Evolutionary conservation across 2,797 vertebrate species (phyloP).

Genomic region (Carapus acus): DNA sequence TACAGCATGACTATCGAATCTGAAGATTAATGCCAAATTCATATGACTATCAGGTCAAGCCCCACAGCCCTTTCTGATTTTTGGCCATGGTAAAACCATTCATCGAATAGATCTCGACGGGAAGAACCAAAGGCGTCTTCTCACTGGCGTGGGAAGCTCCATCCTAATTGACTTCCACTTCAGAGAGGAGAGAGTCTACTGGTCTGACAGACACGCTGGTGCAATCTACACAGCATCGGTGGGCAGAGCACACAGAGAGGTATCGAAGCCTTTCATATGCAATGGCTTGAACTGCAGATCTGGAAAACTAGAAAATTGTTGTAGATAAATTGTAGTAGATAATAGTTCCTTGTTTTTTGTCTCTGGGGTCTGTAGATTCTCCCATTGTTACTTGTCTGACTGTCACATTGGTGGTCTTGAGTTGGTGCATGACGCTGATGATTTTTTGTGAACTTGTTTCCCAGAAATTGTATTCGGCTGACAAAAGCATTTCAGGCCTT

Average conservation of each 20-base stretch:
- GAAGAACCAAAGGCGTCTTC: constrained; percentile 70
- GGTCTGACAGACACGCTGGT: constrained; percentile 77
- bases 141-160: constrained; percentile 69
- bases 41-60: constrained; percentile 56
- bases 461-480: constrained; percentile 78
- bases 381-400: neutral
- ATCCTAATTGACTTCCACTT: constrained; percentile 82
- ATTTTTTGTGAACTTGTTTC: constrained; percentile 11
- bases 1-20: neutral
- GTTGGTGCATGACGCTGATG: neutral
- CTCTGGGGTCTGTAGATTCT: neutral
- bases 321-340: too few species aligned
- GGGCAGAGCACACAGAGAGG: constrained; percentile 79
- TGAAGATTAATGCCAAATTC: neutral
- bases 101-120: constrained; percentile 82
- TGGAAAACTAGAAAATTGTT: too few species aligned
- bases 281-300: too few species aligned
- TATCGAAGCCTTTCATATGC: too few species aligned
- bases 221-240: constrained; percentile 80
- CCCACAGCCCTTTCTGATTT: constrained; percentile 82
- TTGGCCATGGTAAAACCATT: constrained; percentile 79
- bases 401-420: neutral
- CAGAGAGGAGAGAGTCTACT: constrained; percentile 78
- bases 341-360: too few species aligned
- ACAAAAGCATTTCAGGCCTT: constrained; percentile 82